phyloP scores from a whole-genome alignment of 1,140 invertebrate genomes.

The Tetragonula clypearis region DNA sequence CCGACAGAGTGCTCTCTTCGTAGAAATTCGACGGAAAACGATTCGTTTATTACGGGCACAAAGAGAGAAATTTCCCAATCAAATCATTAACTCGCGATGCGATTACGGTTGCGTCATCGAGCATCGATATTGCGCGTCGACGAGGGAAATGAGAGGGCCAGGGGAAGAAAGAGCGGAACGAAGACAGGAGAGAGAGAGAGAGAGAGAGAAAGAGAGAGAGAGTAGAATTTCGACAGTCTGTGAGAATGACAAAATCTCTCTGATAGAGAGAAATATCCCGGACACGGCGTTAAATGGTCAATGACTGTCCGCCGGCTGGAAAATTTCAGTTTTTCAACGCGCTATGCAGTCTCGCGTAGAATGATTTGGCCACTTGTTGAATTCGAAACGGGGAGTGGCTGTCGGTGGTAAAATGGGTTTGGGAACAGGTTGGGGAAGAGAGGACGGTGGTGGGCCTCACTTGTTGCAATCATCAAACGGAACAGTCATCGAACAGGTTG shows the following conservation, averaged over 20 bases:
- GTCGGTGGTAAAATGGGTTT: constrained; percentile 66
- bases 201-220: neutral
- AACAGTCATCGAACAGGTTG: constrained; percentile 80
- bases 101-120: constrained; percentile 26
- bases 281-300: constrained; percentile 49
- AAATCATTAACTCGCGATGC: constrained; percentile 38
- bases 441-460: constrained; percentile 70
- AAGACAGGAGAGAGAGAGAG: neutral
- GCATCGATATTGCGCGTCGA: neutral
- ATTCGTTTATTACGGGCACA: neutral
- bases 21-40: neutral
- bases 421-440: constrained; percentile 63
- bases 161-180: neutral
- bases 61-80: constrained; percentile 11
- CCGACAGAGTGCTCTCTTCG: neutral
- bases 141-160: neutral
- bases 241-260: constrained; percentile 32
- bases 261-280: constrained; percentile 38
- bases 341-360: constrained; percentile 65
- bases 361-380: constrained; percentile 81
- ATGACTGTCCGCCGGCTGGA: constrained; percentile 60
- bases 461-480: constrained; percentile 81
- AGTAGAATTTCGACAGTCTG: neutral
- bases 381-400: constrained; percentile 69
- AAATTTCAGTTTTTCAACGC: constrained; percentile 65